A percentile compares a stretch with the other conserved stretches of the same genome.
Evolutionary conservation across 2,797 vertebrate genomes (phyloP).

Genomic region (Microcaecilia unicolor): DNA sequence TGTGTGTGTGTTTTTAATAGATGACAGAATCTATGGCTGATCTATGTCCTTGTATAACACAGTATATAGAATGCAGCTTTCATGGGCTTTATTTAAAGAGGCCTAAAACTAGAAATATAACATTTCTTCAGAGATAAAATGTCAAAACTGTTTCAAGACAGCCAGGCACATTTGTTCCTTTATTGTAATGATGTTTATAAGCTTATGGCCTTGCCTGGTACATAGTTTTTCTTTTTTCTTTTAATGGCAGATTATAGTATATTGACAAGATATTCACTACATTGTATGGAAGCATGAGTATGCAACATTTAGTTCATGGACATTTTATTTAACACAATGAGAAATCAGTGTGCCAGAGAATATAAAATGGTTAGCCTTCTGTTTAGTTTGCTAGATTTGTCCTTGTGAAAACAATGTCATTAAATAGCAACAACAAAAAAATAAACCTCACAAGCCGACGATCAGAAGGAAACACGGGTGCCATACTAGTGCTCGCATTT

Average conservation of each 20-base stretch:
- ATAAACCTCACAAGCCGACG: too few relatives aligned
- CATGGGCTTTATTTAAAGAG: conserved; percentile 5
- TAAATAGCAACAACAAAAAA: too few relatives aligned
- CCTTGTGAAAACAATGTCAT: background rate
- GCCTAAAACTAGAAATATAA: background rate
- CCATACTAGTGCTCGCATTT: too few relatives aligned
- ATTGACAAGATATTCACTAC: fast-evolving
- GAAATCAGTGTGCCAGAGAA: fast-evolving
- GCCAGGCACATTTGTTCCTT: background rate
- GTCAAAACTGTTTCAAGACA: background rate
- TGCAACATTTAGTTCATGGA: fast-evolving
- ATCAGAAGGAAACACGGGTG: too few relatives aligned
- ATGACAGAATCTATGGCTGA: conserved; percentile 35
- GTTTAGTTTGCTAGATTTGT: background rate
- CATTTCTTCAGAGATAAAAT: conserved; percentile 2
- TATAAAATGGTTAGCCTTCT: too few relatives aligned
- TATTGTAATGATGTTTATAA: background rate
- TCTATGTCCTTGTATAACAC: conserved; percentile 17
- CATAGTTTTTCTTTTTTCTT: background rate
- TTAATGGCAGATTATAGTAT: background rate
- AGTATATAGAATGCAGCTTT: background rate
- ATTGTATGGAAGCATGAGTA: background rate
- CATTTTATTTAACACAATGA: fast-evolving
- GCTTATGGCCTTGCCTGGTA: conserved; percentile 1
- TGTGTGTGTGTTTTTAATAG: too few relatives aligned